Conservation (phyloP, 2,888 invertebrate species). For the Lepas anatifera region DNA sequence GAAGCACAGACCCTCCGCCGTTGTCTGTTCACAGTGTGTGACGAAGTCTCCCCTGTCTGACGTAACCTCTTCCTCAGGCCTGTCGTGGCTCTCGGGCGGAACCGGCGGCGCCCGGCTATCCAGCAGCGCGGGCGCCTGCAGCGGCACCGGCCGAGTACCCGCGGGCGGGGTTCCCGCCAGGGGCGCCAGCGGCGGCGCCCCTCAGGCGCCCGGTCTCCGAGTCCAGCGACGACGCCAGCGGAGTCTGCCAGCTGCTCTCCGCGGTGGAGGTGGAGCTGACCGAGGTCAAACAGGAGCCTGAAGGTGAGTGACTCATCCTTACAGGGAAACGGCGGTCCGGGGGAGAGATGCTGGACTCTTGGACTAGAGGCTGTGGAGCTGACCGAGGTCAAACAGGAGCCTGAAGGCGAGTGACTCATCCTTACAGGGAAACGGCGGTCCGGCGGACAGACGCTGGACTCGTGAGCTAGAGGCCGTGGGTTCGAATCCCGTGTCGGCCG, state of each 20-base stretch:
- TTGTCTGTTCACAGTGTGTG: too few relatives aligned
- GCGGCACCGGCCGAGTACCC: neutral
- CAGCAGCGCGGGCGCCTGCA: neutral
- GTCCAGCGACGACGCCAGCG: neutral
- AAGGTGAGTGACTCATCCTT: neutral
- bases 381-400: slow-evolving; percentile 5
- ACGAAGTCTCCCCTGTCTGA: too few relatives aligned
- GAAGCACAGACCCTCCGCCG: too few relatives aligned
- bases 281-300: slow-evolving; percentile 1
- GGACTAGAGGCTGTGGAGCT: neutral
- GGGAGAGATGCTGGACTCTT: too few relatives aligned
- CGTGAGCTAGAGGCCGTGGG: neutral
- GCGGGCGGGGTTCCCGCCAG: neutral
- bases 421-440: neutral
- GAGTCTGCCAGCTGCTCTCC: neutral
- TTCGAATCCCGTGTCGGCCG: too few relatives aligned
- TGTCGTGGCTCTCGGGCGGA: too few relatives aligned
- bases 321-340: too few relatives aligned
- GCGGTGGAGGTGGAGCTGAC: slow-evolving; percentile 1
- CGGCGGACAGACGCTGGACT: too few relatives aligned
- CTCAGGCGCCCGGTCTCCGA: neutral
- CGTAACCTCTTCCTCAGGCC: too few relatives aligned
- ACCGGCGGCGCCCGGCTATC: too few relatives aligned
- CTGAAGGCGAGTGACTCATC: neutral
- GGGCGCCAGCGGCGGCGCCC: neutral